Conservation (phyloP, 2,888 invertebrate species). For the Antheraea assamensis region DNA sequence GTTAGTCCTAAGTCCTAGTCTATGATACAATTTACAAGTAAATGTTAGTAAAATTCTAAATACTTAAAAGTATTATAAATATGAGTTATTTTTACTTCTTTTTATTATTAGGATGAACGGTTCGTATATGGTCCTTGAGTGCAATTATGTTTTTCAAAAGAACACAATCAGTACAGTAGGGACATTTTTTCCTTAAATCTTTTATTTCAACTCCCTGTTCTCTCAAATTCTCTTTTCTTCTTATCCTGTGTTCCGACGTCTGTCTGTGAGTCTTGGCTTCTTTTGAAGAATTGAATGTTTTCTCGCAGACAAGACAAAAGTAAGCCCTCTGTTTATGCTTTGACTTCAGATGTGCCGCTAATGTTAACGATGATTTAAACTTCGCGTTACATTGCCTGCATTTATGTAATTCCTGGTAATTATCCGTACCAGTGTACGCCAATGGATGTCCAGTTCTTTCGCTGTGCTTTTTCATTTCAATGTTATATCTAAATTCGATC, state of each 20-base stretch:
- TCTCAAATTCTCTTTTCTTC: slow-evolving; percentile 69
- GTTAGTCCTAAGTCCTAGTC: not conserved
- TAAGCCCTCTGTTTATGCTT: slow-evolving; percentile 83
- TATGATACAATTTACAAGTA: too few species aligned
- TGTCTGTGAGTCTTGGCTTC: slow-evolving; percentile 86
- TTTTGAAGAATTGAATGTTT: slow-evolving; percentile 82
- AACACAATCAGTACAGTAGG: slow-evolving; percentile 78
- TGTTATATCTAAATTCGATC: slow-evolving; percentile 87
- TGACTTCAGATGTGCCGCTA: slow-evolving; percentile 86
- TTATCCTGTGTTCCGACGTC: slow-evolving; percentile 84
- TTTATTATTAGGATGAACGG: slow-evolving; percentile 83
- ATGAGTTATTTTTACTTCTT: slow-evolving; percentile 78
- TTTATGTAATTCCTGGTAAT: slow-evolving; percentile 84
- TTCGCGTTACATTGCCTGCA: slow-evolving; percentile 84
- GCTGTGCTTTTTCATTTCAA: slow-evolving; percentile 86
- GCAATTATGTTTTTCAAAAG: slow-evolving; percentile 78
- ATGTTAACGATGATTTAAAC: slow-evolving; percentile 83
- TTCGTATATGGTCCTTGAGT: slow-evolving; percentile 84
- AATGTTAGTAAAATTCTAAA: not conserved
- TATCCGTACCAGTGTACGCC: slow-evolving; percentile 82
- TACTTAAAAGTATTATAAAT: not conserved
- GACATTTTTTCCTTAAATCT: slow-evolving; percentile 80
- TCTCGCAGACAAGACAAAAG: slow-evolving; percentile 86
- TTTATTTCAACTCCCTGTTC: slow-evolving; percentile 62
- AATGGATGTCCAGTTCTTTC: slow-evolving; percentile 74